Evolutionary conservation across 1,140 invertebrate genomes (phyloP).

Genomic region (Pachypeltis micranthus): DNA sequence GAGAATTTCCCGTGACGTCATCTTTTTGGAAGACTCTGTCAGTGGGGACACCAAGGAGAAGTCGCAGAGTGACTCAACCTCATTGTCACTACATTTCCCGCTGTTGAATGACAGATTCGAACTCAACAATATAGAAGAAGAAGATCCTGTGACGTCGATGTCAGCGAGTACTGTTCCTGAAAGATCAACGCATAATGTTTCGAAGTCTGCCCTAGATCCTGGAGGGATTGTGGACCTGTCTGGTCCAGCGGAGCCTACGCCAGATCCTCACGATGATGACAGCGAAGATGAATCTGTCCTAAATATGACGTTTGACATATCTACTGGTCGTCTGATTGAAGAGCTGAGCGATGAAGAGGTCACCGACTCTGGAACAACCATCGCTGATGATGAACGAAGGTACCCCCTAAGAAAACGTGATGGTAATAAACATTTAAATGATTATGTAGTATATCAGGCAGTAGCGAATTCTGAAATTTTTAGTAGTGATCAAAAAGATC

Average conservation of each 20-base stretch:
- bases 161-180: neutral
- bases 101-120: no score
- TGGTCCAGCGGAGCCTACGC: neutral
- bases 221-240: neutral
- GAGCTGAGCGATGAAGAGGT: neutral
- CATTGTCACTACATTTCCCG: no score
- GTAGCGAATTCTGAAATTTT: neutral
- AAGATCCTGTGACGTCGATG: neutral
- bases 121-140: no score
- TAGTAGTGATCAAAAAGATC: neutral
- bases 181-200: neutral
- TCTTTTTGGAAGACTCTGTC: slow-evolving; percentile 12
- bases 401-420: neutral
- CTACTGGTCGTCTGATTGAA: neutral
- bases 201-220: neutral
- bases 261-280: neutral
- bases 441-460: neutral
- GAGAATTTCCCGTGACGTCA: slow-evolving; percentile 22
- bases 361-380: neutral
- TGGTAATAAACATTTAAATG: neutral
- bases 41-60: neutral
- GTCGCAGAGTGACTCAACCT: neutral
- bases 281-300: no score
- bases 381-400: neutral
- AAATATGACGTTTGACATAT: neutral